Evolutionary conservation across 2,888 invertebrate genomes (phyloP).

Genomic region (Nomada hirtipes): DNA sequence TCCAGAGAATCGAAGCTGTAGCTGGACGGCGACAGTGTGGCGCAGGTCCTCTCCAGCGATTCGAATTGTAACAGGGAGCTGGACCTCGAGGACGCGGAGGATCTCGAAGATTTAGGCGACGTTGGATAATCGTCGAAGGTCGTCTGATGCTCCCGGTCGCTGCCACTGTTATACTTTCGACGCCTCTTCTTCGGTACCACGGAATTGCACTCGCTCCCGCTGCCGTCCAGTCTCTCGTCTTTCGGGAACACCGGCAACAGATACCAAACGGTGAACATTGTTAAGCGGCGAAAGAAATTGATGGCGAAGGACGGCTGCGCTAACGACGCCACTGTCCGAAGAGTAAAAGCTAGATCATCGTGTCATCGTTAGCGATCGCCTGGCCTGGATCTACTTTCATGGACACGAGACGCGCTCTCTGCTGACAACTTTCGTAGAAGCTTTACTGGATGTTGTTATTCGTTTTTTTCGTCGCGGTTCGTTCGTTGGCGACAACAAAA

Average conservation of each 20-base stretch:
- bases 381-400: constrained; percentile 61
- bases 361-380: constrained; percentile 29
- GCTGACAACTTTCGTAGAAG: background rate
- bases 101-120: constrained; percentile 84
- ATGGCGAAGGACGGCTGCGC: background rate
- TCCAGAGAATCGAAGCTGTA: constrained; percentile 86
- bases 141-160: constrained; percentile 75
- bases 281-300: background rate
- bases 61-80: constrained; percentile 94
- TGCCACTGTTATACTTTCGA: constrained; percentile 78
- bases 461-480: too few species aligned
- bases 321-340: constrained; percentile 14
- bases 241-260: constrained; percentile 36
- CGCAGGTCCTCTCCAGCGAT: constrained; percentile 90
- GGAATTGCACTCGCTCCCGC: constrained; percentile 84
- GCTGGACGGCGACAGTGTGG: constrained; percentile 85
- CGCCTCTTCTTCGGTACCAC: constrained; percentile 84
- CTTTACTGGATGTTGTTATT: background rate
- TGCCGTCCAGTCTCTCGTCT: constrained; percentile 81
- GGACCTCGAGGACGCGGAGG: constrained; percentile 89
- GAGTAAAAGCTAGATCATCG: constrained; percentile 58
- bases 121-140: constrained; percentile 73
- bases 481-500: too few species aligned
- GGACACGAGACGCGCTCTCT: background rate
- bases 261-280: constrained; percentile 14